Base-by-base conservation (phyloP, 1,140 invertebrate species). In the Drosophila triauraria region DNA sequence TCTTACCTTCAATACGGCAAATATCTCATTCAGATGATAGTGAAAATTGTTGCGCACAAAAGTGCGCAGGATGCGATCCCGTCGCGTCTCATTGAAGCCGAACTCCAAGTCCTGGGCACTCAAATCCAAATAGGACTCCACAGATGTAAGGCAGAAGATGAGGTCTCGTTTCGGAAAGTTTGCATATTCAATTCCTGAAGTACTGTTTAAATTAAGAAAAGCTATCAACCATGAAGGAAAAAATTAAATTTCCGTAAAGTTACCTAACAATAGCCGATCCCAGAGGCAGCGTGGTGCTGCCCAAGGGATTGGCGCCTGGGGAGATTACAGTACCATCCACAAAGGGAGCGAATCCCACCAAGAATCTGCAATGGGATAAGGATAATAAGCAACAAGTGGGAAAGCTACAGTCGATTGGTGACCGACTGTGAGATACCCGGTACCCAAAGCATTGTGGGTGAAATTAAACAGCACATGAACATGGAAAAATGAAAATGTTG, bases 11-110 rank as follows among this genome's bases (percentile, higher is more conserved):
- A 98, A 94, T 32, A 97, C 97, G 20, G 97, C 97, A 93, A 97
- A 98, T 82, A 97, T 98, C 93, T 98, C 97, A 93, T 98, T 97
- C 60, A 97, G 94, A 93, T 98, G 97, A 93, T 96, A 98, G 81
- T 96, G 96, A 93, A 97, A 98, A 44, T 96, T 96, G 93, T 98
- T 98, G 43, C 97, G 94, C 48, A 98, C 97, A 93, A 97, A 97
- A 13, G 97, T 98, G 63, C 97, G 94, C 78, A 98, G 94, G 77
- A 98, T 97, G 48, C 97, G 94, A 93, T 98, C 97, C 54, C 97
- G 94, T 64, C 97, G 94, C 61, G 96, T 96, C 92, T 97, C 96
- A 93, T 97, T 97, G 93, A 98, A 95, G 46, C 97, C 97, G 91
- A 96, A 97, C 94, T 97, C 96, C 76, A 96, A 94, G 93, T 96